These are phyloP conservation scores for Gambusia affinis DNA, from an alignment of 2,113 vertebrate species.

Conservation along the genomic window DNA sequence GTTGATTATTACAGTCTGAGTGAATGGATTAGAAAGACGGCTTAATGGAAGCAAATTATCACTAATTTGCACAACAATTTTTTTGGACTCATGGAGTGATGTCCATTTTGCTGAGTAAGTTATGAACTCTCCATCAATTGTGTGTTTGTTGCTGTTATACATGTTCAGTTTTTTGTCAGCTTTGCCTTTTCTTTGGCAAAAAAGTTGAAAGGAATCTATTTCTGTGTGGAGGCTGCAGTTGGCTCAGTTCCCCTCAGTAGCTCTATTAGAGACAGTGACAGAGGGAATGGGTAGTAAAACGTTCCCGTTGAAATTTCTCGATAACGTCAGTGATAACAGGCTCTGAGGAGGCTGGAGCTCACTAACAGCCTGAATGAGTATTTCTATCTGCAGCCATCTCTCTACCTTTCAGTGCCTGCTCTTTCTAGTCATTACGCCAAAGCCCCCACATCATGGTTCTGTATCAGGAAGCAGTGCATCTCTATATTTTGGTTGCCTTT, in stretches of 20 bases:
- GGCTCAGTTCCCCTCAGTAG: not conserved
- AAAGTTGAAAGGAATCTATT: not conserved
- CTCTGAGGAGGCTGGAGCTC: conserved; percentile 37
- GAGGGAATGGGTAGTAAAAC: conserved; percentile 7
- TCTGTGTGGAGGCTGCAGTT: not conserved
- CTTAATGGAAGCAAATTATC: too few relatives aligned
- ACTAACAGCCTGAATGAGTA: conserved; percentile 30
- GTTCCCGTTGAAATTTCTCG: conserved; percentile 24
- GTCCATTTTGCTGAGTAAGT: too few relatives aligned
- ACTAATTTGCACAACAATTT: too few relatives aligned
- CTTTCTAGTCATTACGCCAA: conserved; percentile 37
- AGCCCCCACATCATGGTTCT: conserved; percentile 34
- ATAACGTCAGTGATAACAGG: conserved; percentile 46
- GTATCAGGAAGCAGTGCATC: conserved; percentile 10
- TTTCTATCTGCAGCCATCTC: conserved; percentile 59
- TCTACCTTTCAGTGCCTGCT: conserved; percentile 37
- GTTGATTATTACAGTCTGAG: too few relatives aligned
- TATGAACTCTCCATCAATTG: too few relatives aligned
- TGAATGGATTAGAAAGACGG: too few relatives aligned
- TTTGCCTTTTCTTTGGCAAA: not conserved
- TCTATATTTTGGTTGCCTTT: not conserved
- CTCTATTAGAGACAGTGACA: not conserved
- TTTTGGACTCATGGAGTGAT: too few relatives aligned
- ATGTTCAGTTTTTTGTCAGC: too few relatives aligned
- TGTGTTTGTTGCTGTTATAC: too few relatives aligned